Base-by-base conservation (phyloP, 2,113 vertebrate genomes). In the Notothenia rossii region DNA sequence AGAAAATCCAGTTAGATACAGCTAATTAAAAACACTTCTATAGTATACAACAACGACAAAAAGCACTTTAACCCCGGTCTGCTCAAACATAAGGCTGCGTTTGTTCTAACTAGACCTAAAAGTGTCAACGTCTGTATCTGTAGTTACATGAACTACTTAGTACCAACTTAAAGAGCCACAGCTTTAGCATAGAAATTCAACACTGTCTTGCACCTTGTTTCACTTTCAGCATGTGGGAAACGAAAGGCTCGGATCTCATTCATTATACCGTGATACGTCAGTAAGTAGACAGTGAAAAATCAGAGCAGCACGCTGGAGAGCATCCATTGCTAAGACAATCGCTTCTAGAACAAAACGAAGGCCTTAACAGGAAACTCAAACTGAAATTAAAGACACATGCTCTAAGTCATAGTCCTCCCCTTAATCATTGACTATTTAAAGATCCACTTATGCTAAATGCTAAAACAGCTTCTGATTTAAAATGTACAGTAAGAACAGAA, bases 221-320 rank as follows among this genome's bases (percentile, higher is more conserved):
- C 58, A 60, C 25, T 46, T 50, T 4, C 67, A 29, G 51, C 14
- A 10, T n/a, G 9, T 8, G 48, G 53, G 66, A 60, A 73, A 76
- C 33, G 13, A 45, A 5, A 7, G 58, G 50, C 75, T 65, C 77
- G 68, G 64, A 61, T 50, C 66, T 70, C 53, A 66, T 85, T 81
- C 77, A 84, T 77, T 83, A 81, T 49, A 60, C 80, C 8, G 56
- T n/a, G 61, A 75, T 65, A 53, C 18, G 11, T 70, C 70, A 50
- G 1, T 59, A 75, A 81, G 58, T 15, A 77, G 84, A 82, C 25
- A 61, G 51, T 65, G 53, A 86, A 62, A 69, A 66, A 70, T 76
- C 55, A 77, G 72, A 86, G 72, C 72, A 63, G 56, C 55, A 72
- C 22, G 12, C 69, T 29, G 62, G 75, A 79, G 74, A 76, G 0